Evolutionary conservation across 2,113 vertebrate genomes (phyloP).

Genomic region (Leptosomus discolor): DNA sequence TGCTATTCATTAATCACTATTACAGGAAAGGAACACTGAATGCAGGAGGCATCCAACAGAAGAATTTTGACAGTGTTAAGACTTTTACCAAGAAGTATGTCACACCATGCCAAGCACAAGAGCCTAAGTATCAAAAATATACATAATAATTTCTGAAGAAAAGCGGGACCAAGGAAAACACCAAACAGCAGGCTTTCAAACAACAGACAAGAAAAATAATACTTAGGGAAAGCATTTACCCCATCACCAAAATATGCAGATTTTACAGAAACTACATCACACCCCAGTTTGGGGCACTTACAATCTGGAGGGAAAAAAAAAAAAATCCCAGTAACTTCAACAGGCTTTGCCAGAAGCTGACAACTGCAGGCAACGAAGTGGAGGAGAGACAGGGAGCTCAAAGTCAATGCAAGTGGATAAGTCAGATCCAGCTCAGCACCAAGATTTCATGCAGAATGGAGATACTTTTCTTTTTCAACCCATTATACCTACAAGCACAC

Average conservation of each 20-base stretch:
- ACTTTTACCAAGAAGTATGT: background rate
- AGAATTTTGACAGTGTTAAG: background rate
- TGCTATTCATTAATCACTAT: slow-evolving; percentile 22
- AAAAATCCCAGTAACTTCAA: background rate
- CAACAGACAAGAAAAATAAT: background rate
- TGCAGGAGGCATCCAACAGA: background rate
- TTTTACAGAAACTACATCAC: background rate
- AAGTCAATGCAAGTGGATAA: background rate
- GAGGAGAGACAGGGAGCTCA: background rate
- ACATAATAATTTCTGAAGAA: background rate
- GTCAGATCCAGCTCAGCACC: background rate
- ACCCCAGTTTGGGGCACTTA: background rate
- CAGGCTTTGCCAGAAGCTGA: background rate
- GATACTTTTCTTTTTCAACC: background rate
- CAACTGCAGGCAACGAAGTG: background rate
- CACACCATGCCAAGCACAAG: background rate
- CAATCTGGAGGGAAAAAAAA: rapidly evolving
- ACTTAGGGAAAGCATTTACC: background rate
- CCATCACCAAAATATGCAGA: background rate
- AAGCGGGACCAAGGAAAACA: background rate
- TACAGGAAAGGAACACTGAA: background rate
- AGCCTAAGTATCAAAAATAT: background rate
- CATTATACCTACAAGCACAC: background rate
- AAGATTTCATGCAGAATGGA: background rate
- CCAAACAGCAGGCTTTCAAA: background rate